A percentile compares a stretch with the other conserved stretches of the same genome.
Evolutionary conservation across 2,113 vertebrate species (phyloP).

Genomic region (Struthidea cinerea): DNA sequence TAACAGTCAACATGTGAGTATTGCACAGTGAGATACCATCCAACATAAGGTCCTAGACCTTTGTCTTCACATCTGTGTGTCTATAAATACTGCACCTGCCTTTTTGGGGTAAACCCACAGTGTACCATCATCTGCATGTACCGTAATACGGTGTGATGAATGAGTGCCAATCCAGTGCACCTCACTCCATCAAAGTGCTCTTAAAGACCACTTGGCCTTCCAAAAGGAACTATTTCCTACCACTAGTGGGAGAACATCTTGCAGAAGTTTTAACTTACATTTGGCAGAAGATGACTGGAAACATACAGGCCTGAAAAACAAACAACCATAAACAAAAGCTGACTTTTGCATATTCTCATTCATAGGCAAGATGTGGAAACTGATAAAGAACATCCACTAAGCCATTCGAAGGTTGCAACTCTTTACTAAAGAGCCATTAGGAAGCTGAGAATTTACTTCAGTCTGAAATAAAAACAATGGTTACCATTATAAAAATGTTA

Average conservation of each 20-base stretch:
- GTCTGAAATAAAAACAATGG: background rate
- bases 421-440: background rate
- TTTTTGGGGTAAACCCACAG: background rate
- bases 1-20: background rate
- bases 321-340: background rate
- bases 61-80: background rate
- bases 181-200: background rate
- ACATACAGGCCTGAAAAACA: background rate
- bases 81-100: background rate
- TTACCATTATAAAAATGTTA: background rate
- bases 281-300: background rate
- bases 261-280: background rate
- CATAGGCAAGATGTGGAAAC: background rate
- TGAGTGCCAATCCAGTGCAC: background rate
- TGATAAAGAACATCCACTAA: background rate
- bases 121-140: background rate
- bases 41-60: background rate
- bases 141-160: background rate
- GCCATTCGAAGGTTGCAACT: background rate
- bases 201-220: background rate
- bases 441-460: background rate
- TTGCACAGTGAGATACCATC: background rate
- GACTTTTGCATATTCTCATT: background rate
- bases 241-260: fast-evolving
- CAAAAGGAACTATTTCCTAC: background rate